Base-by-base conservation (phyloP, 2,888 invertebrate species). In the Diaperis boleti region DNA sequence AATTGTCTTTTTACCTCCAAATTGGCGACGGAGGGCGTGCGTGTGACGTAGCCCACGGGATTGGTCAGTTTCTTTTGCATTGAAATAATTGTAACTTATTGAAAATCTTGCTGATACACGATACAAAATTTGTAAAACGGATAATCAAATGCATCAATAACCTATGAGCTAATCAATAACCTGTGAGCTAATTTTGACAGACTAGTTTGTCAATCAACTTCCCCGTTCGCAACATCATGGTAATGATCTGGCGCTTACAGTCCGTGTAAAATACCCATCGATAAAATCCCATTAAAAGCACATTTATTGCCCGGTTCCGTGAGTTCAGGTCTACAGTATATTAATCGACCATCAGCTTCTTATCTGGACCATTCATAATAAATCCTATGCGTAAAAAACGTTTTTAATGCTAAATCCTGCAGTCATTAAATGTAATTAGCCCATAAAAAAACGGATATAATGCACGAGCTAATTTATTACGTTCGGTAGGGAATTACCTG, bases 391-490 rank as follows among this genome's bases (percentile, higher is more conserved):
- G 14, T n/a, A 45, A 45, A 26, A 45, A 45, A 26, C 15, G n/a
- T 49, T 33, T 29, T 49, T 39, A 8, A 52, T 50, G 20, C 37
- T 52, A 35, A 50, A 50, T 50, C 49, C 10, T 18, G 29, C 49
- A 35, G 35, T 35, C 18, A 45, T 52, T 39, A 52, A 52, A 52
- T 39, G 37, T 52, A 52, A 52, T 52, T 52, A 52, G 35, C 37
- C 11, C 26, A 37, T 52, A 52, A 52, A 50, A n/a, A 50, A 50
- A 50, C 5, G 20, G 13, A 18, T 22, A 50, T 35, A 35, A 50
- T 49, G 35, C 49, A 33, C 33, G 35, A 22, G 49, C 14, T 49
- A 50, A 50, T 50, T 50, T 50, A 50, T 50, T 20, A 20, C 35
- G 35, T 50, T 35, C 49, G 15, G 45, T 45, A 26, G 45, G 29